A percentile compares a stretch with the other conserved stretches of the same genome.
phyloP scores from a whole-genome alignment of 2,888 invertebrate species.

The Pollenia labialis region DNA sequence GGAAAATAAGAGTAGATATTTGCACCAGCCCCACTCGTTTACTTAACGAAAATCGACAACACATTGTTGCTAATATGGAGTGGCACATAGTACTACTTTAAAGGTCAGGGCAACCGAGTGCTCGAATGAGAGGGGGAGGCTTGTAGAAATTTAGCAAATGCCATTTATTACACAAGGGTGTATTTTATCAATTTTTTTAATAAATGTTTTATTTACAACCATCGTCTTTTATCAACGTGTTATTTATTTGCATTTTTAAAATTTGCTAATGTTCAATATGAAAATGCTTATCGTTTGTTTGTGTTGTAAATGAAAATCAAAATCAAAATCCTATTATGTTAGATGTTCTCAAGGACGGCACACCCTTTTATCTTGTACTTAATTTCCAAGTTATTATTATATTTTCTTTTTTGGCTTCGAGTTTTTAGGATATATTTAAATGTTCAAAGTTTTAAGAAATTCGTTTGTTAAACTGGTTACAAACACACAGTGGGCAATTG shows the following conservation, averaged over 20 bases:
- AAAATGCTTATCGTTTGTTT: constrained; percentile 6
- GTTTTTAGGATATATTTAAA: constrained; percentile 52
- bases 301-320: constrained; percentile 26
- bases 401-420: constrained; percentile 5
- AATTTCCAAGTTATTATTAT: constrained; percentile 43
- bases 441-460: constrained; percentile 11
- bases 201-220: constrained; percentile 58
- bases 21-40: background rate
- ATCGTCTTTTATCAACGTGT: constrained; percentile 55
- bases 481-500: background rate
- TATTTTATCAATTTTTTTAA: constrained; percentile 75
- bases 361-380: constrained; percentile 61
- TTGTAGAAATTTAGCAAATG: constrained; percentile 60
- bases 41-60: constrained; percentile 19
- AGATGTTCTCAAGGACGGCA: constrained; percentile 20
- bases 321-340: constrained; percentile 32
- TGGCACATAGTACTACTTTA: background rate
- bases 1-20: constrained; percentile 15
- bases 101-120: constrained; percentile 36
- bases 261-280: background rate
- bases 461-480: background rate
- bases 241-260: constrained; percentile 14
- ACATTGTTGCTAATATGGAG: constrained; percentile 56
- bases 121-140: background rate
- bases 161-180: constrained; percentile 75